Evolutionary conservation across 2,888 invertebrate species (phyloP).

Genomic region (Agrochola circellaris): DNA sequence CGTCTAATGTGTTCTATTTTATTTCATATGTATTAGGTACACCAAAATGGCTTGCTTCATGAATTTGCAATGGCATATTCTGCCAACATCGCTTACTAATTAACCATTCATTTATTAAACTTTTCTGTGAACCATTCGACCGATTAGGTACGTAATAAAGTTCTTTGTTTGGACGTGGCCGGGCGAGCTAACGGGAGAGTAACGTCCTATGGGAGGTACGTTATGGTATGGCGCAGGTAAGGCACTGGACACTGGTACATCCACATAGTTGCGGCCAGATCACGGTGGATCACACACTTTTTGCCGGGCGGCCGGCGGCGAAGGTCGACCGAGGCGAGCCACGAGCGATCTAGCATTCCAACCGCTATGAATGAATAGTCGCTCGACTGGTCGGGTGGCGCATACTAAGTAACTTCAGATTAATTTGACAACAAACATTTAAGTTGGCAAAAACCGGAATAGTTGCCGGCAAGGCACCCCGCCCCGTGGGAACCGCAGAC

Average conservation of each 20-base stretch:
- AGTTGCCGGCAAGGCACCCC: slow-evolving; percentile 78
- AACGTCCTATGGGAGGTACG: slow-evolving; percentile 73
- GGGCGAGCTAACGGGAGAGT: slow-evolving; percentile 70
- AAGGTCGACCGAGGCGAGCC: slow-evolving; percentile 87
- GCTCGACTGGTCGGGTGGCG: slow-evolving; percentile 85
- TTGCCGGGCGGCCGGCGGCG: slow-evolving; percentile 75
- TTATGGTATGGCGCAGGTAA: slow-evolving; percentile 72
- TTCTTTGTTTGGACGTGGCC: slow-evolving; percentile 58
- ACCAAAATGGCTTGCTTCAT: background rate
- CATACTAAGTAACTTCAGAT: slow-evolving; percentile 88
- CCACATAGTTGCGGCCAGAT: slow-evolving; percentile 81
- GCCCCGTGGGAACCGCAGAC: slow-evolving; percentile 86
- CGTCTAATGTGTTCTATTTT: background rate
- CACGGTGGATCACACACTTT: slow-evolving; percentile 80
- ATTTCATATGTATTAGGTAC: background rate
- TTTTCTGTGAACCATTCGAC: slow-evolving; percentile 49
- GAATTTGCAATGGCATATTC: slow-evolving; percentile 22
- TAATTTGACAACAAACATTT: slow-evolving; percentile 90
- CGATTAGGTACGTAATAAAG: slow-evolving; percentile 51
- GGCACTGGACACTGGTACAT: slow-evolving; percentile 75
- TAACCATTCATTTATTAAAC: slow-evolving; percentile 34
- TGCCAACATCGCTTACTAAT: slow-evolving; percentile 22
- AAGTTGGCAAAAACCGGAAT: slow-evolving; percentile 89
- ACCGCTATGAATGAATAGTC: slow-evolving; percentile 90
- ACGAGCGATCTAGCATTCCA: slow-evolving; percentile 89